A percentile compares a stretch with the other conserved stretches of the same genome.
Conservation (phyloP, 2,797 vertebrate genomes). For the Rhynchonycteris naso region DNA sequence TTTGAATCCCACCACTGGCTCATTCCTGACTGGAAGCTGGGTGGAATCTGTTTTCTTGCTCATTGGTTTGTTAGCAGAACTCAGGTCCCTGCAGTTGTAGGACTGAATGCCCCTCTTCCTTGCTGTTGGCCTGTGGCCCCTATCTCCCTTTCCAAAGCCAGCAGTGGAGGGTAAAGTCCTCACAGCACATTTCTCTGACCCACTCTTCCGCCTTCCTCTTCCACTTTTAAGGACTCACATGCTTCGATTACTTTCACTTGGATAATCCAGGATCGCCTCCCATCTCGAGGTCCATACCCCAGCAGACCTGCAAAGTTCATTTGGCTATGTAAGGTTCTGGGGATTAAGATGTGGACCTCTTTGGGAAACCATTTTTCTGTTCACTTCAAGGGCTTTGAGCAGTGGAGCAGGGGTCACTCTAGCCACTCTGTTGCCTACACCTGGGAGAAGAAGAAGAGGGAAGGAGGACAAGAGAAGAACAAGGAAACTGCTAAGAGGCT, state of each 20-base stretch:
- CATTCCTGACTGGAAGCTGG: background rate
- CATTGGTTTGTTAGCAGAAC: background rate
- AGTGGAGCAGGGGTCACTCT: background rate
- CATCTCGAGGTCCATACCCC: background rate
- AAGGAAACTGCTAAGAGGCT: background rate
- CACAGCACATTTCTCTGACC: background rate
- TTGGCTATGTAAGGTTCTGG: background rate
- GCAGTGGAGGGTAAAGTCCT: background rate
- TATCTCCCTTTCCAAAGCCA: background rate
- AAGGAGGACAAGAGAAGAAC: background rate
- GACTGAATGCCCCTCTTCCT: background rate
- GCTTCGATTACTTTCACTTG: background rate
- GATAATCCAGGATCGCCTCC: background rate
- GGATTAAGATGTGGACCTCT: background rate
- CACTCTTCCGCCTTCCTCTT: background rate
- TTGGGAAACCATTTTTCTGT: background rate
- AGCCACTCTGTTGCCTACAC: background rate
- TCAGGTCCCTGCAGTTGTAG: too few species aligned
- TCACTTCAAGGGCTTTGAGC: background rate
- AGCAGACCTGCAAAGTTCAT: background rate
- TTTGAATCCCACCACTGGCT: too few species aligned
- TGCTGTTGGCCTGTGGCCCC: background rate
- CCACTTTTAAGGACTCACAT: background rate
- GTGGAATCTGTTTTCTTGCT: background rate
- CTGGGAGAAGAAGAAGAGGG: background rate